These are phyloP conservation scores for Himalopsyche kuldschensis DNA, from an alignment of 2,888 invertebrate species.

Conservation along the genomic window DNA sequence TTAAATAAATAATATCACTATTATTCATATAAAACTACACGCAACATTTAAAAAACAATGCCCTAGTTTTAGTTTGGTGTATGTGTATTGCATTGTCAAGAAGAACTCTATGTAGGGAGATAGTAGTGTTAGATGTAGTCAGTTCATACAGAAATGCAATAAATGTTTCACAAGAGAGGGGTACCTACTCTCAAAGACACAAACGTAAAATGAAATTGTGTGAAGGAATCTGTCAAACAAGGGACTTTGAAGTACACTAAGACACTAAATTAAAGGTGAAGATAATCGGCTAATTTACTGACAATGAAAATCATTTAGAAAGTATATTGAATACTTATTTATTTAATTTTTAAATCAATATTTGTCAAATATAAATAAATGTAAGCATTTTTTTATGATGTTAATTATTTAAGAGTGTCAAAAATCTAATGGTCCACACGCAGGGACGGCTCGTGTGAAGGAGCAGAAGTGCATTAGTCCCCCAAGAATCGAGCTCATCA, in stretches of 20 bases:
- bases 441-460: too few relatives aligned
- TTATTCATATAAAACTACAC: neutral
- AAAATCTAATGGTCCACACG: too few relatives aligned
- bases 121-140: neutral
- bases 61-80: neutral
- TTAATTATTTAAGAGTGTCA: too few relatives aligned
- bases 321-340: too few relatives aligned
- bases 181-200: slow-evolving; percentile 11
- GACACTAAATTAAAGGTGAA: neutral
- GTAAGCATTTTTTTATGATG: too few relatives aligned
- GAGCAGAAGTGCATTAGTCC: too few relatives aligned
- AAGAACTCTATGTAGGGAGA: neutral
- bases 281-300: neutral
- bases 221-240: slow-evolving; percentile 14
- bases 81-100: neutral
- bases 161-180: slow-evolving; percentile 11
- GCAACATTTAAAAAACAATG: neutral
- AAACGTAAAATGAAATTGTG: slow-evolving; percentile 18
- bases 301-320: too few relatives aligned
- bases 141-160: slow-evolving; percentile 17
- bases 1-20: too few relatives aligned
- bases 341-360: too few relatives aligned
- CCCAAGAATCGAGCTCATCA: too few relatives aligned
- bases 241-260: neutral
- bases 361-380: too few relatives aligned